A percentile compares a stretch with the other conserved stretches of the same genome.
Conservation (phyloP, 2,888 invertebrate species). For the Malthinus flaveolus region DNA sequence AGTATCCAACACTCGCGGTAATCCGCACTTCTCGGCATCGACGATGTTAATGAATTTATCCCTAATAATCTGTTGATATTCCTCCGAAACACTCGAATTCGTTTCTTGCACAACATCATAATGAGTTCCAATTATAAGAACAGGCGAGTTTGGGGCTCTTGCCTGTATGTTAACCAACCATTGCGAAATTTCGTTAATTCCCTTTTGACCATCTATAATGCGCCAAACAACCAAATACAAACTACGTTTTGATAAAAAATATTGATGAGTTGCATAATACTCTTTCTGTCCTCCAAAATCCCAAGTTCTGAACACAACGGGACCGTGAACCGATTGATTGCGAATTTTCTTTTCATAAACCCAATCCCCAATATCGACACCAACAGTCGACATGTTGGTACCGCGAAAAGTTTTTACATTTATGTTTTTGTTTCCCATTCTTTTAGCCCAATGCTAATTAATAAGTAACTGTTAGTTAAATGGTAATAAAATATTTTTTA, state of each 20-base stretch:
- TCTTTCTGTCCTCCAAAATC: conserved; percentile 99
- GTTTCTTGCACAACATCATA: conserved; percentile 80
- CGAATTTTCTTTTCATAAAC: conserved; percentile 83
- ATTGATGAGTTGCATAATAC: conserved; percentile 98
- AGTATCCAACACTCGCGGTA: conserved; percentile 91
- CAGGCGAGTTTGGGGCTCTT: conserved; percentile 94
- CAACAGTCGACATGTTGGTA: conserved; percentile 91
- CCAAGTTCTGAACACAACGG: conserved; percentile 94
- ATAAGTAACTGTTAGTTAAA: not conserved
- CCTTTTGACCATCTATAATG: conserved; percentile 88
- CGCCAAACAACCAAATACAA: conserved; percentile 95
- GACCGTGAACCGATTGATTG: conserved; percentile 73
- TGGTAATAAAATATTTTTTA: not conserved
- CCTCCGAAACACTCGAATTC: conserved; percentile 66
- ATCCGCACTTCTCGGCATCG: conserved; percentile 93
- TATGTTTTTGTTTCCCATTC: conserved; percentile 89
- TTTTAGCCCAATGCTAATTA: conserved; percentile 86
- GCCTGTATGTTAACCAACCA: conserved; percentile 96
- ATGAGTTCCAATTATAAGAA: conserved; percentile 95
- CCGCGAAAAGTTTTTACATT: conserved; percentile 75
- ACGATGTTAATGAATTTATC: conserved; percentile 89
- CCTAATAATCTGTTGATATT: conserved; percentile 85
- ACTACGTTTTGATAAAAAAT: conserved; percentile 93
- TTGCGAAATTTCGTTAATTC: conserved; percentile 86
- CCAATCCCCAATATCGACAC: conserved; percentile 97